Evolutionary conservation across 2,113 vertebrate species (phyloP).

Genomic region (Ammospiza nelsoni): DNA sequence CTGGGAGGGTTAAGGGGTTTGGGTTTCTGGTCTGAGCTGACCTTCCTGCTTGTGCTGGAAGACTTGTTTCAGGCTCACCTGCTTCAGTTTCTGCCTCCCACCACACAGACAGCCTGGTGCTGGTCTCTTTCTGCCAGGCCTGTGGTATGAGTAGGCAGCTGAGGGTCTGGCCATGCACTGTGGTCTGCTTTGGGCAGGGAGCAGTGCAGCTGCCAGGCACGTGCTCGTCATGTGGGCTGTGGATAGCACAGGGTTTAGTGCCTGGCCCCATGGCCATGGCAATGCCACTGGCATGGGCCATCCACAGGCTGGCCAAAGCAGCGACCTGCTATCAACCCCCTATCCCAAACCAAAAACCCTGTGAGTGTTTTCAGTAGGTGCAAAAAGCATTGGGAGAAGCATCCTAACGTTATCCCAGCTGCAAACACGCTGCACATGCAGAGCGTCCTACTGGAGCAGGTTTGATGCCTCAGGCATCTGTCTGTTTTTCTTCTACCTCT

Average conservation of each 20-base stretch:
- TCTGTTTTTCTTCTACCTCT: slow-evolving; percentile 50
- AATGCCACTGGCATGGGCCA: background rate
- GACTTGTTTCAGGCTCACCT: background rate
- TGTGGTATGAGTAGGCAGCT: background rate
- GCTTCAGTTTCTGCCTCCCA: background rate
- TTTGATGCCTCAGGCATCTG: slow-evolving; percentile 26
- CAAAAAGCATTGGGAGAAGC: background rate
- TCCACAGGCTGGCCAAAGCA: background rate
- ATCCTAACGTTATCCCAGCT: background rate
- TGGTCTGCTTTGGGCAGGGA: background rate
- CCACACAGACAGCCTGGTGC: rapidly evolving
- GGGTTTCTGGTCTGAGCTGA: background rate
- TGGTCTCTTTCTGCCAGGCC: background rate
- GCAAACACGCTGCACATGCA: background rate
- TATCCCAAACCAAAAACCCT: background rate
- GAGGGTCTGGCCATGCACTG: background rate
- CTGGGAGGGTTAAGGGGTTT: background rate
- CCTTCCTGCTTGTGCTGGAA: background rate
- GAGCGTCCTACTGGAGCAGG: background rate
- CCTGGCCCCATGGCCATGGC: rapidly evolving
- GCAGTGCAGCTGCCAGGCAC: background rate
- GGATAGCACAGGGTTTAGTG: too few species aligned
- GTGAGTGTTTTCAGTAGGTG: background rate
- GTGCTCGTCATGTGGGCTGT: background rate
- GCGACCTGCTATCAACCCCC: too few species aligned